Evolutionary conservation across 2,113 vertebrate genomes (phyloP).

Genomic region (Siphamia tubifer): DNA sequence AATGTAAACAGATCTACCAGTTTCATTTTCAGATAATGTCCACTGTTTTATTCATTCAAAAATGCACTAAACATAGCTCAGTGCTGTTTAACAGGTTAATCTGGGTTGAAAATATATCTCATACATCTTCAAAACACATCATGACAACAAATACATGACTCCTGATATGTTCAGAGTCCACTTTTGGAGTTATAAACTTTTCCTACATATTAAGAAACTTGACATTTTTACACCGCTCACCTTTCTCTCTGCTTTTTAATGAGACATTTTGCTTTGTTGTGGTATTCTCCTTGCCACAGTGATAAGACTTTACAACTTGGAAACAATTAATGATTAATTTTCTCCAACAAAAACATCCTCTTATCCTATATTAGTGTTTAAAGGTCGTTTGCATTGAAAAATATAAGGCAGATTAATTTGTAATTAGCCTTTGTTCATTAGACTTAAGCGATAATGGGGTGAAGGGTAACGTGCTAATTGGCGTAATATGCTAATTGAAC

Average conservation of each 20-base stretch:
- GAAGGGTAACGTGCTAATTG: constrained; percentile 58
- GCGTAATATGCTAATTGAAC: constrained; percentile 67
- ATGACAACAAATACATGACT: neutral
- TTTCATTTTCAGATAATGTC: neutral
- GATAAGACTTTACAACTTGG: constrained; percentile 5
- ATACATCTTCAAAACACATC: neutral
- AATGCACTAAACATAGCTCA: neutral
- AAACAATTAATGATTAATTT: constrained; percentile 37
- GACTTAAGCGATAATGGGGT: constrained; percentile 52
- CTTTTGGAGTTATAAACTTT: neutral
- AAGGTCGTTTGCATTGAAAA: constrained; percentile 50
- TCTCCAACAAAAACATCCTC: constrained; percentile 6
- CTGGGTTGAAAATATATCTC: neutral
- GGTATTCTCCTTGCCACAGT: neutral
- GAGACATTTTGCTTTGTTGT: neutral
- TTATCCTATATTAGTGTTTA: constrained; percentile 29
- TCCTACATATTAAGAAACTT: neutral
- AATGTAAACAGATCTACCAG: constrained; percentile 26
- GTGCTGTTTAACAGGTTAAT: neutral
- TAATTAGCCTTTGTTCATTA: constrained; percentile 73
- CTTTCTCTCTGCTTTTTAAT: neutral
- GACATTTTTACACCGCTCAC: neutral
- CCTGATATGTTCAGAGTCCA: neutral
- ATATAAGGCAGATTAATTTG: constrained; percentile 51
- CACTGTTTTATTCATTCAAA: neutral